Base-by-base conservation (phyloP, 2,888 invertebrate genomes). In the Chrysina gloriosa region DNA sequence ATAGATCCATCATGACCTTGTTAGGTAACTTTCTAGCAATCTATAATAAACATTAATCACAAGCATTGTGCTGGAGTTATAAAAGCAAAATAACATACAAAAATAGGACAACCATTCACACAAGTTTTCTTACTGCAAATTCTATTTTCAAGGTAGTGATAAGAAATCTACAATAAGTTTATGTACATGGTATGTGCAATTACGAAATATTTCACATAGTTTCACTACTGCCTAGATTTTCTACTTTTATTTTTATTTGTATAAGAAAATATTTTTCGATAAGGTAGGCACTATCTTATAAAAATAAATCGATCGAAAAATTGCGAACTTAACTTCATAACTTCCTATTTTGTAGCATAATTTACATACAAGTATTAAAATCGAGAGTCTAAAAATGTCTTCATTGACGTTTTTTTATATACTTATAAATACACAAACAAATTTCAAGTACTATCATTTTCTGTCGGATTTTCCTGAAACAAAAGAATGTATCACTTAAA, bases 1-100 rank as follows among this genome's bases (percentile, higher is more conserved):
- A 16, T 36, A 29, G 42, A 56, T 65, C 54, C 42, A 54, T n/a
- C n/a, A 39, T 27, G 27, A 65, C 52, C 39, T 54, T 34, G 9
- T 27, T 47, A 50, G 67, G 67, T 61, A 67, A 67, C 19, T 61
- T 68, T 14, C 68, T 73, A 79, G 80, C 80, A 78, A 79, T 73
- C 77, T 78, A 78, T 76, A 79, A 78, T 79, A 81, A 80, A 80
- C 78, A 78, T 74, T 72, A 75, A 67, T 72, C 69, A 63, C 73
- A 79, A 79, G 77, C 78, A 76, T 78, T 39, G 65, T 42, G 50
- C 7, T 19, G 27, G 39, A 34, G 36, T 19, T 54, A 19, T 31
- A 34, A 31, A 54, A 34, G 6, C 50, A 50, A 50, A 14, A 29
- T 50, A 3, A 52, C 36, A 39, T 58, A 23, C 23, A 36, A 39